Conservation (phyloP, 2,888 invertebrate genomes). For the Caenorhabditis sp. region DNA sequence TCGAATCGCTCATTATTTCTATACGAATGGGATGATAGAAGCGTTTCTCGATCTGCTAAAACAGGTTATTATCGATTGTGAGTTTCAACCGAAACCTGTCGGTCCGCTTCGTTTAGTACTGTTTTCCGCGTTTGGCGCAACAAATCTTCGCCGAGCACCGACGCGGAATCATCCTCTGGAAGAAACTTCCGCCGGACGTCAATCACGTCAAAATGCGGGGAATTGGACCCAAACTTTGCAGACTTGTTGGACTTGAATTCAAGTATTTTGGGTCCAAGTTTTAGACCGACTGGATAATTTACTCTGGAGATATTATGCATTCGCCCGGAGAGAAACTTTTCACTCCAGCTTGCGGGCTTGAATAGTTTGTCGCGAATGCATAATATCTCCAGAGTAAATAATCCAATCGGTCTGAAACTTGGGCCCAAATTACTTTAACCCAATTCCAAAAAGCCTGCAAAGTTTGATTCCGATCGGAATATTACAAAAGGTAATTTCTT, state of each 20-base stretch:
- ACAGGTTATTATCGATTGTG: conserved; percentile 5
- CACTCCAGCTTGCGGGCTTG: no score
- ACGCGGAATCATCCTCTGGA: conserved; percentile 18
- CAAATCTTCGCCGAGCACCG: conserved; percentile 19
- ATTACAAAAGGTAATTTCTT: neutral
- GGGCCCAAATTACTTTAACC: neutral
- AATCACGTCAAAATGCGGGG: conserved; percentile 17
- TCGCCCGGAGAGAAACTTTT: no score
- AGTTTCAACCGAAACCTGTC: neutral
- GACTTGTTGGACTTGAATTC: neutral
- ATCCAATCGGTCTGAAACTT: no score
- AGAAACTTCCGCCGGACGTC: neutral
- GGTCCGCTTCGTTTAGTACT: neutral
- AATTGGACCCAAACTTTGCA: neutral
- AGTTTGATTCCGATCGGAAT: neutral
- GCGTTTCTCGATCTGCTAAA: conserved; percentile 8
- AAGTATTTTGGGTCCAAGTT: neutral
- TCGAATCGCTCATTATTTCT: neutral
- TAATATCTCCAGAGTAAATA: no score
- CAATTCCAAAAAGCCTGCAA: no score
- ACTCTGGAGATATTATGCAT: no score
- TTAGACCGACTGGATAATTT: no score
- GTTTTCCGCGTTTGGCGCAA: neutral
- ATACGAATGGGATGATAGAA: conserved; percentile 9
- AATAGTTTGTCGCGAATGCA: no score